These are phyloP conservation scores for Trachymyrmex cornetzi DNA, from an alignment of 1,140 invertebrate genomes.

Conservation along the genomic window DNA sequence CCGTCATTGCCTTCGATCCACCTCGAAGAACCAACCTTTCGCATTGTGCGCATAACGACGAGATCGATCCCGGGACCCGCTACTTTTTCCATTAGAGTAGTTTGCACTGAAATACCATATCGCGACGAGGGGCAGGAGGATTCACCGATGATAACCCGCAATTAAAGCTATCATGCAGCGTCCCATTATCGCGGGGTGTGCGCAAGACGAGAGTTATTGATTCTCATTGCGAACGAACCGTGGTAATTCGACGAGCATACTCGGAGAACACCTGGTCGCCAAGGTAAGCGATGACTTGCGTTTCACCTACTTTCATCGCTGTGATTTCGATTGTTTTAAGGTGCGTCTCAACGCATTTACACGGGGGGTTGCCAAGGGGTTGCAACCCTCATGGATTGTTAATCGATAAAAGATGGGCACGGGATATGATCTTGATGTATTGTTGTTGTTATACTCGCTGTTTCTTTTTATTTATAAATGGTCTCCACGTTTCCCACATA, in stretches of 20 bases:
- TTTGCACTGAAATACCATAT: no score
- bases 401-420: background rate
- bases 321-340: conserved; percentile 3
- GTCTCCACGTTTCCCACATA: background rate
- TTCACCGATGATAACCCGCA: background rate
- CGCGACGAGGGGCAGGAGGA: no score
- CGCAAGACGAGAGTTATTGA: conserved; percentile 77
- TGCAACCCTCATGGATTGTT: background rate
- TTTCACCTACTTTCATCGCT: conserved; percentile 36
- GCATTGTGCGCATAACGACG: no score
- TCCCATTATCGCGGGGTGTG: conserved; percentile 14
- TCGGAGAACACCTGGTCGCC: conserved; percentile 22
- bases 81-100: background rate
- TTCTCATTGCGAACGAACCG: conserved; percentile 66
- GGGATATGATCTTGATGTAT: background rate
- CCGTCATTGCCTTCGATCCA: no score
- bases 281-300: conserved; percentile 59
- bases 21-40: no score
- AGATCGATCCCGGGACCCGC: conserved; percentile 17
- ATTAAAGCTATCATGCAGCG: background rate
- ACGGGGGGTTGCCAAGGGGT: background rate
- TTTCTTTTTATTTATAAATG: conserved; percentile 4
- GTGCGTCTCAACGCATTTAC: background rate
- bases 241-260: conserved; percentile 41
- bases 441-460: background rate